Evolutionary conservation across 2,113 vertebrate genomes (phyloP), one percentile per base, ranked within the genome.

Genomic region (Euleptes europaea): DNA sequence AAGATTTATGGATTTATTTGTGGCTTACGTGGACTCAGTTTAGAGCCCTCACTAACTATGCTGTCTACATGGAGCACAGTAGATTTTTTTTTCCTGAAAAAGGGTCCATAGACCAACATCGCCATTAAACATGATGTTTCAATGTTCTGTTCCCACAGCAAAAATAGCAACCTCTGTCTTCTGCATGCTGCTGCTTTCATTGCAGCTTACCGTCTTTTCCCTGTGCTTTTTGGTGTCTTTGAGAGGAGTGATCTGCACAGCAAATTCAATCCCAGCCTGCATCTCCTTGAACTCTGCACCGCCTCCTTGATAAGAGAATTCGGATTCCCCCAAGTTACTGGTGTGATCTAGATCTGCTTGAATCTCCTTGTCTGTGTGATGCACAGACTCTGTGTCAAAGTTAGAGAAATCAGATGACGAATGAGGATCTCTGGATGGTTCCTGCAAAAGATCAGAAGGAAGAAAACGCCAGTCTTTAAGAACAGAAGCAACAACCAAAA

Each of bases 181-280:
- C 35, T 33, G 9, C 14, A 26, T 35, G 33, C 19, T 23, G 21
- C 0, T n/a, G 4, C 9, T 44, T 17, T 57, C 21, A 57, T 49
- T 91, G 80, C 65, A 72, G 85, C 85, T 90, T 89, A 86, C 86
- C 67, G 76, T 84, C n/a, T 70, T 89, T 44, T 83, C 54, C 60
- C 63, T 38, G 51, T 86, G n/a, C 17, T 90, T 88, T 74, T 85
- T 84, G 7, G 85, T 73, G 35, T 66, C 13, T 21, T 81, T 88
- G 71, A 79, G 73, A 15, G 76, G 49, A 23, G 38, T 4, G 65
- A 90, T 75, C 42, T 82, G 74, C 78, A 84, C 81, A 72, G 44
- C 57, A 72, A 86, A 44, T 31, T 86, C 78, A 84, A 73, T 63
- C 69, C 71, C 78, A 57, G 86, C 38, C 42, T 63, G 57, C n/a